Percentiles rank a stretch among this genome's conserved stretches.
These are phyloP conservation scores for Cabera pusaria DNA, from an alignment of 2,888 invertebrate genomes.

Conservation along the genomic window DNA sequence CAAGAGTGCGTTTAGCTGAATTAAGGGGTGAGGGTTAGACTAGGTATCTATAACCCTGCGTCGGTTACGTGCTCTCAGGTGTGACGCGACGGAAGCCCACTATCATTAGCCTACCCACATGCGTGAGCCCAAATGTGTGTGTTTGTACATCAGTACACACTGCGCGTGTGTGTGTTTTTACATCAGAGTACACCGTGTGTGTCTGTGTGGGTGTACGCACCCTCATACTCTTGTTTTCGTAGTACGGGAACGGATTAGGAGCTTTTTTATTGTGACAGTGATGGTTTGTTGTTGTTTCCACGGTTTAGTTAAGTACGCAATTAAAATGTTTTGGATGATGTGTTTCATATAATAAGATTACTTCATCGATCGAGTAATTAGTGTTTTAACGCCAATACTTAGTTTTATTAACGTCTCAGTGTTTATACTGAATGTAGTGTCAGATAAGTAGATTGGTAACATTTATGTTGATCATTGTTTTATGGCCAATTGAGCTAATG, in stretches of 20 bases:
- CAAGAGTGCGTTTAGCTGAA: conserved; percentile 58
- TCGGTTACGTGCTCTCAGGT: conserved; percentile 82
- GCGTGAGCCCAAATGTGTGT: conserved; percentile 52
- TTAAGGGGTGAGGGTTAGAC: conserved; percentile 70
- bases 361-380: too few species aligned
- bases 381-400: too few species aligned
- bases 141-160: conserved; percentile 44
- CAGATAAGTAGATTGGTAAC: too few species aligned
- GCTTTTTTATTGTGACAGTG: conserved; percentile 35
- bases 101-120: conserved; percentile 81
- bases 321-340: too few species aligned
- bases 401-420: too few species aligned
- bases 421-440: too few species aligned
- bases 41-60: conserved; percentile 75
- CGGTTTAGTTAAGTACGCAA: conserved; percentile 13
- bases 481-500: too few species aligned
- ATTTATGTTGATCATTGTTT: too few species aligned
- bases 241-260: conserved; percentile 63
- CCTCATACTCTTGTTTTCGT: conserved; percentile 48
- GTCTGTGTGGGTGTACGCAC: conserved; percentile 24
- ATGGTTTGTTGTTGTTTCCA: conserved; percentile 30
- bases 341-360: too few species aligned
- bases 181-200: background rate
- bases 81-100: conserved; percentile 81
- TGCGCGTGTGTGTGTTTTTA: conserved; percentile 31